A percentile compares a stretch with the other conserved stretches of the same genome.
These are phyloP conservation scores for Morpho deidamia DNA, from an alignment of 2,888 invertebrate genomes.

Conservation along the genomic window DNA sequence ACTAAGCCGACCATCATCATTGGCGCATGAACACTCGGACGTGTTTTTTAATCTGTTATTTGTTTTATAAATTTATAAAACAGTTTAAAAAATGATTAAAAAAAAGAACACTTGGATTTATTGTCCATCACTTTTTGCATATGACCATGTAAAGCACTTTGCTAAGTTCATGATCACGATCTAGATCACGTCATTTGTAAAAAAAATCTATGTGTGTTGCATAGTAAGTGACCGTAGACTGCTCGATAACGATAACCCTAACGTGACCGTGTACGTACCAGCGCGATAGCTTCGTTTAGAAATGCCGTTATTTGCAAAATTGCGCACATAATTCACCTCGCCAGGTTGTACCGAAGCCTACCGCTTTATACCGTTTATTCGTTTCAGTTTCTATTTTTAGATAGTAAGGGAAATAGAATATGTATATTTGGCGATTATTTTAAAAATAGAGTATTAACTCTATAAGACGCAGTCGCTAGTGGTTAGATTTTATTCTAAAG, in stretches of 20 bases:
- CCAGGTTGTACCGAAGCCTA: slow-evolving; percentile 34
- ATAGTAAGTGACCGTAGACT: slow-evolving; percentile 35
- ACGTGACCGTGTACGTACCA: slow-evolving; percentile 49
- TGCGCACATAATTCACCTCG: slow-evolving; percentile 56
- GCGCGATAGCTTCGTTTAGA: slow-evolving; percentile 59
- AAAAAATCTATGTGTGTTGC: slow-evolving; percentile 28
- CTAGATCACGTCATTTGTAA: slow-evolving; percentile 24
- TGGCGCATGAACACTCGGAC: too few relatives aligned
- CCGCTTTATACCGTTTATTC: slow-evolving; percentile 7
- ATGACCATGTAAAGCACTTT: neutral
- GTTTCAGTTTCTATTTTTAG: slow-evolving; percentile 15
- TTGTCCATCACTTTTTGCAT: neutral
- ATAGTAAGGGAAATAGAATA: neutral
- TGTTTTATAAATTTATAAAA: too few relatives aligned
- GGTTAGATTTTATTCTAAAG: slow-evolving; percentile 37
- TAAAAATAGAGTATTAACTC: too few relatives aligned
- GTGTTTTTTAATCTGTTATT: too few relatives aligned
- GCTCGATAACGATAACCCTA: slow-evolving; percentile 64
- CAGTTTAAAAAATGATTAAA: too few relatives aligned
- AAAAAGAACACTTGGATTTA: neutral
- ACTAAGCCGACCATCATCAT: too few relatives aligned
- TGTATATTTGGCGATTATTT: too few relatives aligned
- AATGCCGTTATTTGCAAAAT: slow-evolving; percentile 66
- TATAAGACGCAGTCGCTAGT: neutral
- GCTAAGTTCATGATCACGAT: slow-evolving; percentile 22